Evolutionary conservation across 2,797 vertebrate genomes (phyloP).

Genomic region (Acipenser transmontanus): DNA sequence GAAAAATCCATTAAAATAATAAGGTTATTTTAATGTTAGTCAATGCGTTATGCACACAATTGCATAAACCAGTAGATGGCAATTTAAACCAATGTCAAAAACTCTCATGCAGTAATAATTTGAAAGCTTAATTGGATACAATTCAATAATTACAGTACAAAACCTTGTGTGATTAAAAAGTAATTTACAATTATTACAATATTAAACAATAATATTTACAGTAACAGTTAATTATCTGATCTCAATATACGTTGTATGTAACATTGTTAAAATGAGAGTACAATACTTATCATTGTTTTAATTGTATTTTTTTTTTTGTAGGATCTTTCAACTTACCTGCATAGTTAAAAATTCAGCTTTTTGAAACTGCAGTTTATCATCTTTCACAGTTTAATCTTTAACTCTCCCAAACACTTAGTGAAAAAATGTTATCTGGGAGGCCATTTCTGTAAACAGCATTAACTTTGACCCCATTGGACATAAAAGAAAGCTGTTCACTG

Average conservation of each 20-base stretch:
- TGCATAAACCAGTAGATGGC: constrained; percentile 47
- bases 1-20: too few relatives aligned
- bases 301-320: too few relatives aligned
- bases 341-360: constrained; percentile 53
- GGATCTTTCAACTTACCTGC: constrained; percentile 6
- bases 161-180: constrained; percentile 32
- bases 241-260: too few relatives aligned
- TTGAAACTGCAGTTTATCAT: constrained; percentile 54
- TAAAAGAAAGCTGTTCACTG: constrained; percentile 62
- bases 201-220: constrained; percentile 16
- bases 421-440: constrained; percentile 77
- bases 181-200: constrained; percentile 24
- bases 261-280: too few relatives aligned
- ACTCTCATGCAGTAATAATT: background rate
- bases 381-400: constrained; percentile 83
- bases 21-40: too few relatives aligned
- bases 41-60: too few relatives aligned
- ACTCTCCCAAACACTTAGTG: constrained; percentile 71
- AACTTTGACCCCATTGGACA: constrained; percentile 66
- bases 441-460: constrained; percentile 68
- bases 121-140: too few relatives aligned
- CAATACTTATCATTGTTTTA: too few relatives aligned
- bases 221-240: background rate
- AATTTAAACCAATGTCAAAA: constrained; percentile 37
- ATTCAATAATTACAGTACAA: constrained; percentile 2